Evolutionary conservation across 2,113 vertebrate genomes (phyloP).

Genomic region (Pelodiscus sinensis): DNA sequence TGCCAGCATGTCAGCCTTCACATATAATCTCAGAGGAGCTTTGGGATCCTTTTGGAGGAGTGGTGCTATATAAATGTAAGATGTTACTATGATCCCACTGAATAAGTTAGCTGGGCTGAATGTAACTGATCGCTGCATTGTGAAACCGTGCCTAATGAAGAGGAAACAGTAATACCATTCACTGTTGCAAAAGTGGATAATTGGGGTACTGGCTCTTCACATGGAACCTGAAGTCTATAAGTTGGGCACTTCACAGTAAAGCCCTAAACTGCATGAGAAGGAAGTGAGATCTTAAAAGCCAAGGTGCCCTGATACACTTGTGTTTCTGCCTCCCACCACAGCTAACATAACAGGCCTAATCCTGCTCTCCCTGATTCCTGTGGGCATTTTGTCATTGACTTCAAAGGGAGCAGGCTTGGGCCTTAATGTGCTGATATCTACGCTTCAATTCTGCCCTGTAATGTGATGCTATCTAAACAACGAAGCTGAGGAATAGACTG

Average conservation of each 20-base stretch:
- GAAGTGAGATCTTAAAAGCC: neutral
- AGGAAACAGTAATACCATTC: neutral
- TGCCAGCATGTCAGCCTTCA: neutral
- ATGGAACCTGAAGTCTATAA: neutral
- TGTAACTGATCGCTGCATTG: neutral
- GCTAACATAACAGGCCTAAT: neutral
- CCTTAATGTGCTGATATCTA: neutral
- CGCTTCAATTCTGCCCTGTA: neutral
- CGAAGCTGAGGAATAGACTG: neutral
- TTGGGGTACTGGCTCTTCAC: neutral
- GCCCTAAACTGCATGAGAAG: neutral
- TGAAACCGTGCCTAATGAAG: neutral
- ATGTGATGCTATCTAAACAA: neutral
- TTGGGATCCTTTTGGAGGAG: neutral
- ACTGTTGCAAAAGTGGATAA: neutral
- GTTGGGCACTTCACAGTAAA: neutral
- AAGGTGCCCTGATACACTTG: neutral
- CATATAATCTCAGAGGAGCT: neutral
- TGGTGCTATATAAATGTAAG: neutral
- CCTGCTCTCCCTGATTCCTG: neutral
- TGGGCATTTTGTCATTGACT: neutral
- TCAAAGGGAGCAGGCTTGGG: accelerated
- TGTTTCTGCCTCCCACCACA: neutral
- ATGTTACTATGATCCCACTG: neutral
- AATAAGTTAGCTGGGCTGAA: neutral